Conservation (phyloP, 2,888 invertebrate species). For the Adela reaumurella region DNA sequence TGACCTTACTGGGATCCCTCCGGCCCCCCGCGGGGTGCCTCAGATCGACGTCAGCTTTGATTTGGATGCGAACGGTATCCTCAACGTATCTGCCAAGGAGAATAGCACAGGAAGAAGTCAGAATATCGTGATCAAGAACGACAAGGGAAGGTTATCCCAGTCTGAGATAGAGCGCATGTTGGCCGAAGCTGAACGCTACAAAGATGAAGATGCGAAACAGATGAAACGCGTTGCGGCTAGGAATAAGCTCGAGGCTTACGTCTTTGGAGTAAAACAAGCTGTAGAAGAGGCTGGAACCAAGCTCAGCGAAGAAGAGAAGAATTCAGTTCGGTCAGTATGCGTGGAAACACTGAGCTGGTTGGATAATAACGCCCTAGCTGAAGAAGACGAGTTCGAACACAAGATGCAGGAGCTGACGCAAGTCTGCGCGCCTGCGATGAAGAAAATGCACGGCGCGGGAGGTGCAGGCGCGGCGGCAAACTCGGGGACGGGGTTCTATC, state of each 20-base stretch:
- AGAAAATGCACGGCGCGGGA: not conserved
- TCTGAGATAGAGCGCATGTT: slow-evolving; percentile 80
- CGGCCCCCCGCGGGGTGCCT: slow-evolving; percentile 65
- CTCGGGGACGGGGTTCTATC: too few relatives aligned
- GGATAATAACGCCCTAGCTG: slow-evolving; percentile 71
- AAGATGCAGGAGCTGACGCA: slow-evolving; percentile 53
- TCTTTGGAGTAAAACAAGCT: slow-evolving; percentile 34
- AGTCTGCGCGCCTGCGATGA: not conserved
- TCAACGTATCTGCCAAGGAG: slow-evolving; percentile 80
- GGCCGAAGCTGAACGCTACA: slow-evolving; percentile 68
- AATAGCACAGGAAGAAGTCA: slow-evolving; percentile 64
- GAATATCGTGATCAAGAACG: slow-evolving; percentile 79
- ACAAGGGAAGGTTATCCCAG: slow-evolving; percentile 75
- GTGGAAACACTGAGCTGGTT: slow-evolving; percentile 66
- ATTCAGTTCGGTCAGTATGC: slow-evolving; percentile 59
- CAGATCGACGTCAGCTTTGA: slow-evolving; percentile 72
- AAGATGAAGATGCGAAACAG: slow-evolving; percentile 69
- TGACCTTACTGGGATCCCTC: slow-evolving; percentile 65
- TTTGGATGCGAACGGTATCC: slow-evolving; percentile 73
- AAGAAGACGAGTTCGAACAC: slow-evolving; percentile 73
- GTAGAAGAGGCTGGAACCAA: slow-evolving; percentile 54
- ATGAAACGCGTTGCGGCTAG: slow-evolving; percentile 61
- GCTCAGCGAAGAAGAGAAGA: slow-evolving; percentile 63
- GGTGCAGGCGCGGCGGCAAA: not conserved
- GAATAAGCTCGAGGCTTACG: slow-evolving; percentile 66